phyloP scores from a whole-genome alignment of 2,797 vertebrate species.

The Platyrinchus mystaceus region DNA sequence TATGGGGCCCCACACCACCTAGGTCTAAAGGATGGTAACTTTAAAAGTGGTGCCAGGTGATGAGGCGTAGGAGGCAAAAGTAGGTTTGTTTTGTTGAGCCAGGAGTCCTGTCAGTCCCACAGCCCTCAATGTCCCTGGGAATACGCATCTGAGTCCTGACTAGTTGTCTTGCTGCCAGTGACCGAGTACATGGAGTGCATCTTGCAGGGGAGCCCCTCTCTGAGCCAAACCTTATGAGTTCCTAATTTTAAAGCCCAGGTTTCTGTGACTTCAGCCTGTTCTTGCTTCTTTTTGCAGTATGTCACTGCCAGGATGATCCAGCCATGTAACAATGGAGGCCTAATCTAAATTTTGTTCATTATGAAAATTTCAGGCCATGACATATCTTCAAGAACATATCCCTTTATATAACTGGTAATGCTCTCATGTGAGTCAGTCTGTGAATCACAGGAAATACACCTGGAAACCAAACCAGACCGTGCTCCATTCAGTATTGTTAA shows the following conservation, averaged over 20 bases:
- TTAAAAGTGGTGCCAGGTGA: neutral
- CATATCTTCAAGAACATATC: neutral
- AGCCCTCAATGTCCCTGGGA: neutral
- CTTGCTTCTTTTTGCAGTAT: neutral
- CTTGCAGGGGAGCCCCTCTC: neutral
- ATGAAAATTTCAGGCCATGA: neutral
- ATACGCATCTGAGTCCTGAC: neutral
- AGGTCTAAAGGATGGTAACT: neutral
- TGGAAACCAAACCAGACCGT: neutral
- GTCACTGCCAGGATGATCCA: neutral
- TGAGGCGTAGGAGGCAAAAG: neutral
- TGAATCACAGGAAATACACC: conserved; percentile 18
- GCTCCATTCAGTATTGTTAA: neutral
- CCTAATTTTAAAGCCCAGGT: neutral
- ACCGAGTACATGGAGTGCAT: neutral
- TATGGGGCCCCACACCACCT: fast-evolving
- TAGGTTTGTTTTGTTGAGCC: neutral
- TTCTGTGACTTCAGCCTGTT: neutral
- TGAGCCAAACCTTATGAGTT: neutral
- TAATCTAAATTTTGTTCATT: neutral
- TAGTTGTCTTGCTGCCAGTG: neutral
- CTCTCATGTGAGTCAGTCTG: neutral
- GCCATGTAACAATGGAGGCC: neutral
- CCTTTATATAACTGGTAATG: neutral
- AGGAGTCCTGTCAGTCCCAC: neutral